Evolutionary conservation across 2,888 invertebrate species (phyloP), one percentile per base, ranked within the genome.

Genomic region (Leptopilina syphax): DNA sequence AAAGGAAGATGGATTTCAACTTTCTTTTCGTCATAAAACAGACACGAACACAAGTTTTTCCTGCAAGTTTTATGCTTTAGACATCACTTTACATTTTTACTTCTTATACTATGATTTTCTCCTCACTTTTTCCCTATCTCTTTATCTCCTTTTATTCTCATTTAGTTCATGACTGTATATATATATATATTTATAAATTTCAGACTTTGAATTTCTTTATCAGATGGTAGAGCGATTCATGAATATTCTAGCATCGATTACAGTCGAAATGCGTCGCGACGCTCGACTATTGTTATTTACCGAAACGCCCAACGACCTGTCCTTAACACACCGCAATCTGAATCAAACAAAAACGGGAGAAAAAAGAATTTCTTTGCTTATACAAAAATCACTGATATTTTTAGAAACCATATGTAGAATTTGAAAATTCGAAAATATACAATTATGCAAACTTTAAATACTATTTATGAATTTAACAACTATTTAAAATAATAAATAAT

Each of bases 171-270:
- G 12, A 18, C 18, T 18, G 18, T 18, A 18, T 18, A 18, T 70
- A 47, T 47, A 50, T 50, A 10, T 10, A 10, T 50, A 10, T 50
- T 3, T 50, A 13, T 27, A 13, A 27, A 18, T 27, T 12, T 70
- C 67, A 54, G 54, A 54, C 54, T 70, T 27, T 50, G 50, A 47
- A 13, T 50, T 70, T 70, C 27, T 70, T 70, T 54, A 54, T 70
- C 27, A 54, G 24, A 12, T 70, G 44, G 76, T 47, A 34, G 65
- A 65, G 50, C 50, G 50, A 27, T 65, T 77, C 77, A 77, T 77
- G 77, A 77, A 77, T 77, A 77, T 77, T 77, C 77, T 24, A 77
- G 50, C 66, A 66, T 66, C 77, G 77, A 77, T 77, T 77, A 77
- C 77, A 24, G 4, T 34, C 54, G 54, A 41, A 44, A 50, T 13